phyloP scores from a whole-genome alignment of 2,113 vertebrate genomes.

The Chaetops frenatus region DNA sequence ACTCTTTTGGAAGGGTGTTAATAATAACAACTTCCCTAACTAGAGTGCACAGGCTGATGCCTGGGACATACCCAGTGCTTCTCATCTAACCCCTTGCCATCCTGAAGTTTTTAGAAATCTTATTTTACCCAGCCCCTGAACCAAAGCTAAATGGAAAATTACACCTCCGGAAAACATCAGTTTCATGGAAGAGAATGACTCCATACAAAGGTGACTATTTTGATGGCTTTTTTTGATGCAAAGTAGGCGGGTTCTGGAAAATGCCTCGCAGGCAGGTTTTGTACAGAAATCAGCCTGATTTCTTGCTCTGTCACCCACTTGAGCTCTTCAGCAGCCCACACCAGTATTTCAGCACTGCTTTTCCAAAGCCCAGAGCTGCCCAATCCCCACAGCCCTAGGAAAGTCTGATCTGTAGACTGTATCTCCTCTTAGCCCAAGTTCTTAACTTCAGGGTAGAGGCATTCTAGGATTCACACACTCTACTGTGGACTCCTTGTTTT shows the following conservation, averaged over 20 bases:
- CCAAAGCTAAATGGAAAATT: neutral
- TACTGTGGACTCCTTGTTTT: neutral
- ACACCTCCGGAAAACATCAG: slow-evolving; percentile 1
- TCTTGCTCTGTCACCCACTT: neutral
- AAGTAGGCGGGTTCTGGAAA: neutral
- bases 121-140: neutral
- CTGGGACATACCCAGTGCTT: neutral
- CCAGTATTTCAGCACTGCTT: neutral
- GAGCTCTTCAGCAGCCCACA: slow-evolving; percentile 18
- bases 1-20: neutral
- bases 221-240: neutral
- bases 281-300: neutral
- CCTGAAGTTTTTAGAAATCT: neutral
- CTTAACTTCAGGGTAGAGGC: neutral
- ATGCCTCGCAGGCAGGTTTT: neutral
- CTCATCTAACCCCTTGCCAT: neutral
- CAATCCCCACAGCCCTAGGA: neutral
- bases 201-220: neutral
- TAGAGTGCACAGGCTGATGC: neutral
- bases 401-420: neutral
- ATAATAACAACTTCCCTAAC: neutral
- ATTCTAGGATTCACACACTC: neutral
- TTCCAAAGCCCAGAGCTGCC: neutral
- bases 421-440: neutral
- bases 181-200: neutral